Evolutionary conservation across 2,888 invertebrate species (phyloP).

Genomic region (Glaucopsyche alexis): DNA sequence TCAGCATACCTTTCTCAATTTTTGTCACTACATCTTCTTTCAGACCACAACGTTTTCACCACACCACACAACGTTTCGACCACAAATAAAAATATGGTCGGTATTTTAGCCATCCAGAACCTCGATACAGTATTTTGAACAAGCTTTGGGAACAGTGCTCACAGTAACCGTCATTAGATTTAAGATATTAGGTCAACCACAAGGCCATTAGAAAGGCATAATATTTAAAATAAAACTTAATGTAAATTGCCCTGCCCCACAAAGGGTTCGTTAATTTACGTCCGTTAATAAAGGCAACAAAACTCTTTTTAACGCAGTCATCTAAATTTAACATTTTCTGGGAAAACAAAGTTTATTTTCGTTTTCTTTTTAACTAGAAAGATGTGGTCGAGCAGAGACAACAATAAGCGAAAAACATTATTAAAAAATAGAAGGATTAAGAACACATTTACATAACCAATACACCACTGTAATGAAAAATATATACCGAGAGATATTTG

Average conservation of each 20-base stretch:
- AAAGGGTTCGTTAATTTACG: slow-evolving; percentile 14
- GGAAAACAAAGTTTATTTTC: slow-evolving; percentile 10
- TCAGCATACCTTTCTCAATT: no score
- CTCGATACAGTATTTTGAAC: neutral
- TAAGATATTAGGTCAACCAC: neutral
- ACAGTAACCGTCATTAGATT: neutral
- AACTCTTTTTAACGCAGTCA: slow-evolving; percentile 6
- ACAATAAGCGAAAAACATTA: neutral
- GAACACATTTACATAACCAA: neutral
- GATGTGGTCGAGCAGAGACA: neutral
- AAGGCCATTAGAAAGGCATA: neutral
- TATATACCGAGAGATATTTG: neutral
- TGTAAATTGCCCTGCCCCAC: slow-evolving; percentile 1
- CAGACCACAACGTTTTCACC: no score
- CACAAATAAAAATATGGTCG: neutral
- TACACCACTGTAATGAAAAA: neutral
- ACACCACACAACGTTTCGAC: no score
- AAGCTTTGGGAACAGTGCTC: neutral
- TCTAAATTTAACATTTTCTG: slow-evolving; percentile 13
- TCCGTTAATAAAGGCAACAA: slow-evolving; percentile 17
- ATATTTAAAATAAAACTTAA: slow-evolving; percentile 14
- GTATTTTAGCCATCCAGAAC: neutral
- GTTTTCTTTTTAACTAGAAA: slow-evolving; percentile 3
- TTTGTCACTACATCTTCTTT: no score
- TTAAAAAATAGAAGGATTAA: slow-evolving; percentile 5